Conservation (phyloP, 2,113 vertebrate species). For the Gyps fulvus region DNA sequence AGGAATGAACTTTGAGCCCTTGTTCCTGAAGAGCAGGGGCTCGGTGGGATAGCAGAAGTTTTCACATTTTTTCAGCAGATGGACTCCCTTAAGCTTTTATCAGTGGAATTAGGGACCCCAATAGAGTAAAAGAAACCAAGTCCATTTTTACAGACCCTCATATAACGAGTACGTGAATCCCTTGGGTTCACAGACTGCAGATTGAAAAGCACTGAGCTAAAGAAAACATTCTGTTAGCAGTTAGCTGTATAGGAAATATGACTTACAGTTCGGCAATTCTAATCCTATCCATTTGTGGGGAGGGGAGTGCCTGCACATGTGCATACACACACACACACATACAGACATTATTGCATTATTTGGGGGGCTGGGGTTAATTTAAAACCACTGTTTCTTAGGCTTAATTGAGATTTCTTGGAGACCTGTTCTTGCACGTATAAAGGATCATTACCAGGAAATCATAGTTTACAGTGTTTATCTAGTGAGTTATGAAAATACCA, state of each 20-base stretch:
- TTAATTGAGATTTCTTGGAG: constrained; percentile 69
- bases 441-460: constrained; percentile 73
- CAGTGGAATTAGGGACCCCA: background rate
- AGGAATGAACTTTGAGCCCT: background rate
- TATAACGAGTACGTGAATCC: accelerated
- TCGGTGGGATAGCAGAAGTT: background rate
- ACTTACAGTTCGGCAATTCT: background rate
- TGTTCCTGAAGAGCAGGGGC: background rate
- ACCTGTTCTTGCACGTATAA: constrained; percentile 60
- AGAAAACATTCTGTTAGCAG: background rate
- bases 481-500: constrained; percentile 78
- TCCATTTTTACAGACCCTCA: background rate
- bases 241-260: background rate
- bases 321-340: background rate
- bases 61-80: background rate
- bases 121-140: background rate
- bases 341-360: background rate
- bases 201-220: background rate
- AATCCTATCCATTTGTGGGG: background rate
- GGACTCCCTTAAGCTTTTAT: background rate
- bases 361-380: constrained; percentile 19
- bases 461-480: constrained; percentile 70
- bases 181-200: background rate
- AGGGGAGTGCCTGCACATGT: background rate
- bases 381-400: constrained; percentile 53